Base-by-base conservation (phyloP, 2,113 vertebrate genomes). In the Varanus salvator region DNA sequence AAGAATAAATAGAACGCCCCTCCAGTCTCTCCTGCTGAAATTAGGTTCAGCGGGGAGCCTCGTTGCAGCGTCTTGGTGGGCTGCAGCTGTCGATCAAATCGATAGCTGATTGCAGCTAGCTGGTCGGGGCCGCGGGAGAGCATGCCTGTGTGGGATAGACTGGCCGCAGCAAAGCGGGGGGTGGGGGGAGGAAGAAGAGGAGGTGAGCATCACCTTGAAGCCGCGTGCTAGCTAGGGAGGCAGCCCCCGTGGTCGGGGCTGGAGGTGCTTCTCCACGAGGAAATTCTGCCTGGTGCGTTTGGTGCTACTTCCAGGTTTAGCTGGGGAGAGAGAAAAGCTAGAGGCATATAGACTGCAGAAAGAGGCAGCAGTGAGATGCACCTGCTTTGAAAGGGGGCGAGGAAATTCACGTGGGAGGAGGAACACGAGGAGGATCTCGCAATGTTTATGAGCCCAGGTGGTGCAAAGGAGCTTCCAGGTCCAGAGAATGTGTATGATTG, bases 21-120 rank as follows among this genome's bases (percentile, higher is more conserved):
- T 95, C 90, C 91, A 96, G 94, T 92, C 94, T 93, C 93, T 85
- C 93, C 94, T 96, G 95, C 95, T 96, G 95, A 95, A 96, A 96
- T 95, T 88, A 90, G n/a, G 91, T 96, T 96, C 95, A 94, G 95
- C 89, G 89, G 96, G 96, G 95, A 95, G 95, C 94, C 95, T 95
- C 92, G 93, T 95, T 93, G 92, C 93, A 94, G 94, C 95, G 95
- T 95, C 92, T 96, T 94, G 92, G 93, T 92, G 94, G 94, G 72
- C 93, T 90, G 0, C 2, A 93, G 87, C 83, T 95, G 96, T 96
- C 96, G 87, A 97, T 97, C 21, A 96, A 97, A 97, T 97, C 96
- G 93, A 97, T 97, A 94, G 95, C 95, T 95, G 95, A 94, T 96
- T 95, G 95, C 95, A 94, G 92, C 95, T 77, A 94, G 93, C 96